phyloP scores from a whole-genome alignment of 2,797 vertebrate species.

The Spatula clypeata region DNA sequence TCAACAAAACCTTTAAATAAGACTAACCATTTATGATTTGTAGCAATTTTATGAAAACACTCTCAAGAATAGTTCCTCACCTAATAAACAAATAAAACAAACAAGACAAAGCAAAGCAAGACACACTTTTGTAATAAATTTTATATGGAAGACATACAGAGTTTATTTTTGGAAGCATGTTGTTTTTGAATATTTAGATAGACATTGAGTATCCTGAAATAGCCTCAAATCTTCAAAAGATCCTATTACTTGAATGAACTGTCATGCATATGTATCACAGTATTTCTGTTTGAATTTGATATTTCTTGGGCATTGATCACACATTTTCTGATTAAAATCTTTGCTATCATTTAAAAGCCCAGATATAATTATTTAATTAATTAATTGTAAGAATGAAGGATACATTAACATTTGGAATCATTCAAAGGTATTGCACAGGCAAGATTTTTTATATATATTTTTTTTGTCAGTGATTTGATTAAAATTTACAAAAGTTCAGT shows the following conservation, averaged over 20 bases:
- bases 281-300: neutral
- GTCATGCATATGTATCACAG: accelerated
- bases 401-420: neutral
- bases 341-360: neutral
- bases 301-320: neutral
- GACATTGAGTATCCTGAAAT: neutral
- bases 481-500: neutral
- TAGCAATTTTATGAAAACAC: neutral
- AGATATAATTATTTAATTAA: neutral
- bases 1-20: neutral
- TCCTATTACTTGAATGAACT: neutral
- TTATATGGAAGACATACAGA: neutral
- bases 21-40: neutral
- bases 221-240: neutral
- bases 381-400: neutral
- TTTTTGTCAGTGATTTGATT: neutral
- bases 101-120: neutral
- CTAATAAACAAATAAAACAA: neutral
- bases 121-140: neutral
- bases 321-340: neutral
- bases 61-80: neutral
- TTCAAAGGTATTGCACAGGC: neutral
- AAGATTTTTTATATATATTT: neutral
- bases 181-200: neutral
- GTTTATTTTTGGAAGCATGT: neutral